Evolutionary conservation across 30 jellyfish, hydroid and myxozoan species (phyloP).

Genomic region (Nemopilema nomurai): DNA sequence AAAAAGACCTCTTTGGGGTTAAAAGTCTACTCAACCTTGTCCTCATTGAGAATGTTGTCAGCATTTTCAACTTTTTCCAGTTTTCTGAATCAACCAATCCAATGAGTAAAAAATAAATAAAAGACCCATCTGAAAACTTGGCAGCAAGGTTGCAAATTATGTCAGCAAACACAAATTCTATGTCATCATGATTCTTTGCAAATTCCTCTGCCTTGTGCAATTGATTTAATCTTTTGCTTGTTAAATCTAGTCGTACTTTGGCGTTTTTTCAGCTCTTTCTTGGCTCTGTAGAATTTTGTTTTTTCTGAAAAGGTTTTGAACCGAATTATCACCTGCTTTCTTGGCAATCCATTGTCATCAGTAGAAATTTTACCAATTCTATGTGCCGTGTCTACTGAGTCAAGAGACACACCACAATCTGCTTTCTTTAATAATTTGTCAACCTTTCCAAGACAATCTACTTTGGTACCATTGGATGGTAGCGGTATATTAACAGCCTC

Average conservation of each 20-base stretch:
- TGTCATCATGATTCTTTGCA: too few relatives aligned
- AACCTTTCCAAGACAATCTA: conserved; percentile 1
- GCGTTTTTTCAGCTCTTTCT: conserved; percentile 11
- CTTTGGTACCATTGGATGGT: conserved; percentile 34
- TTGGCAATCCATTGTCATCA: conserved; percentile 2
- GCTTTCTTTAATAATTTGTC: conserved; percentile 10
- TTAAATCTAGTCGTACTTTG: conserved; percentile 45
- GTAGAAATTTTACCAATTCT: conserved; percentile 40
- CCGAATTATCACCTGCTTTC: conserved; percentile 26
- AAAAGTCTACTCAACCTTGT: too few relatives aligned
- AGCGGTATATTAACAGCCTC: conserved; percentile 26
- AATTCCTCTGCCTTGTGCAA: conserved; percentile 42
- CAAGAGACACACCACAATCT: conserved; percentile 47
- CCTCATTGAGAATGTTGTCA: too few relatives aligned
- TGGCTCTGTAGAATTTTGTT: conserved; percentile 13
- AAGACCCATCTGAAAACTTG: too few relatives aligned
- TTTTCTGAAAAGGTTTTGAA: conserved; percentile 28
- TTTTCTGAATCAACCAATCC: too few relatives aligned
- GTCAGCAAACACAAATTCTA: too few relatives aligned
- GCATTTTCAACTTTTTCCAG: too few relatives aligned
- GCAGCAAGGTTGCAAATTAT: too few relatives aligned
- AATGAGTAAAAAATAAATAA: too few relatives aligned
- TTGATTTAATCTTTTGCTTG: conserved; percentile 6
- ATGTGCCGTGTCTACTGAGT: conserved; percentile 42
- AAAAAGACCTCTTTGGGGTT: too few relatives aligned